Base-by-base conservation (phyloP, 2,888 invertebrate species). In the Acleris holmiana region DNA sequence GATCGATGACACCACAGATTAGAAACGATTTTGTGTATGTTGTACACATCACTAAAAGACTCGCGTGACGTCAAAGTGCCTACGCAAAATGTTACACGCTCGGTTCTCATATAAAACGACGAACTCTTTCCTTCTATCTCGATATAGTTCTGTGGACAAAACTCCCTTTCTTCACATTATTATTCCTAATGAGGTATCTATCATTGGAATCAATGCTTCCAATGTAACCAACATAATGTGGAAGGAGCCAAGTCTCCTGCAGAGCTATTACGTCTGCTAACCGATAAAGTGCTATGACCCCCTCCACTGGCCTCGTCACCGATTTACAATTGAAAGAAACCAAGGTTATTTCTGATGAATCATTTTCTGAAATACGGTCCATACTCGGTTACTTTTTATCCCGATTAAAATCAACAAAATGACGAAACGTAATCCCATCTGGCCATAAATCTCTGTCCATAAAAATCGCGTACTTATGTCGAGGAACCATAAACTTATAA, bases 381-480 rank as follows among this genome's bases (percentile, higher is more conserved):
- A 17, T 17, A 2, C 8, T 17, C 2, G 2, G 2, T 10, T 44
- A 4, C 6, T n/a, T 10, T 44, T 2, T 2, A n/a, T 44, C 17
- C n/a, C 44, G 6, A 1, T 19, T 19, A 47, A 49, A 25, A 23
- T n/a, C n/a, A 23, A 15, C 23, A 23, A 23, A 23, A 23, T 4
- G 23, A 2, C 49, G 4, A 49, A 49, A 49, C 25, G 23, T 23
- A 15, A 49, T 49, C 13, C 49, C 49, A 3, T 49, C 49, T 1
- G 49, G 49, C 49, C 49, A 49, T 49, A 49, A n/a, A n/a, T 49
- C 13, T 3, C 15, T 23, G 21, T 49, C 25, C 49, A 49, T 49
- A 25, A 49, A 49, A 49, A 49, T 10, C 15, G 23, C 49, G n/a
- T 25, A 23, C 10, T 49, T 49, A n/a, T 23, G 25, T 23, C 49